Percentiles rank a stretch among this genome's conserved stretches.
Evolutionary conservation across 2,113 vertebrate genomes (phyloP).

Genomic region (Cygnus buccinator): DNA sequence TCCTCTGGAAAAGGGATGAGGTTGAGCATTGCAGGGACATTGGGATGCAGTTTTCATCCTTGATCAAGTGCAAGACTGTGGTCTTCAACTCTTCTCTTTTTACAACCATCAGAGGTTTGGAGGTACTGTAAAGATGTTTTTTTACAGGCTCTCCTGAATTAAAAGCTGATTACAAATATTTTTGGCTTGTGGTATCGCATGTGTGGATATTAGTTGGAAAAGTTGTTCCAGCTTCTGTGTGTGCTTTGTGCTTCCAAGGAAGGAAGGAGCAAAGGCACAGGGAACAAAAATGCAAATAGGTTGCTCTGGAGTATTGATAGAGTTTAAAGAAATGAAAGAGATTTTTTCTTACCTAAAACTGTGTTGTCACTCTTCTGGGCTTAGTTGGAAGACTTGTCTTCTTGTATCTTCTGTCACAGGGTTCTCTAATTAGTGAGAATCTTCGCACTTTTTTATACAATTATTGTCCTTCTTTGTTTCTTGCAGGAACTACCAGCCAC

Average conservation of each 20-base stretch:
- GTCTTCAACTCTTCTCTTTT: background rate
- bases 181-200: background rate
- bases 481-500: constrained; percentile 85
- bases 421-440: background rate
- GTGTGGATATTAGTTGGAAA: background rate
- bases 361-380: background rate
- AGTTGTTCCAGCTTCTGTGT: fast-evolving
- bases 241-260: background rate
- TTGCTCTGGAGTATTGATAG: fast-evolving
- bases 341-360: background rate
- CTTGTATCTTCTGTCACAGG: fast-evolving
- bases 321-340: fast-evolving
- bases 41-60: fast-evolving
- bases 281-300: background rate
- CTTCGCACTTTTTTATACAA: background rate
- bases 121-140: background rate
- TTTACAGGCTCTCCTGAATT: fast-evolving
- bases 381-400: background rate
- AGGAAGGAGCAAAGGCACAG: background rate
- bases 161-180: background rate
- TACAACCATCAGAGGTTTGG: background rate
- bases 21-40: fast-evolving
- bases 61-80: fast-evolving
- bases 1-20: background rate
- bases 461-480: background rate